These are phyloP conservation scores for Octomys mimax DNA, from an alignment of 2,797 vertebrate species.

Conservation along the genomic window DNA sequence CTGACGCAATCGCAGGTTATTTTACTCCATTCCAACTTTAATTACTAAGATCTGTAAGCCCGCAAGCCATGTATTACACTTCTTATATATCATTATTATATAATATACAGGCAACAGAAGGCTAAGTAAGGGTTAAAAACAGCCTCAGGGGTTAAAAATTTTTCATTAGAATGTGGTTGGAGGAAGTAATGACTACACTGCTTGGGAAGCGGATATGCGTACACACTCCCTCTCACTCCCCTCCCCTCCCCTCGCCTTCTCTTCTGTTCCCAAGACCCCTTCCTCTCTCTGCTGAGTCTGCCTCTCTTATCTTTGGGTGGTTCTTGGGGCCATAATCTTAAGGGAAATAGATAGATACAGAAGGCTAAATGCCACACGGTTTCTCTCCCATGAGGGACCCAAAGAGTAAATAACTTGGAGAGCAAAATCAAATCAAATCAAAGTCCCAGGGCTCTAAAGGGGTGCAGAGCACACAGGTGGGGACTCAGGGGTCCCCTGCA, in stretches of 20 bases:
- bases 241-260: neutral
- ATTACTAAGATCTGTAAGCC: neutral
- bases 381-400: neutral
- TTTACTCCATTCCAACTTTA: neutral
- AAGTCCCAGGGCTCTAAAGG: neutral
- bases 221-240: neutral
- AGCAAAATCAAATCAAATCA: neutral
- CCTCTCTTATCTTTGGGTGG: neutral
- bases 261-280: neutral
- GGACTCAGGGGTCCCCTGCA: neutral
- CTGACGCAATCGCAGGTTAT: neutral
- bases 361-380: neutral
- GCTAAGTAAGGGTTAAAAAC: neutral
- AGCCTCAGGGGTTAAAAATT: neutral
- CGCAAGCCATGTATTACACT: neutral
- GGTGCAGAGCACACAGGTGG: neutral
- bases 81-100: neutral
- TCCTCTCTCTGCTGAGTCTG: neutral
- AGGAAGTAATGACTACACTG: no score
- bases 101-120: neutral
- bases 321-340: neutral
- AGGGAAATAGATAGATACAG: neutral
- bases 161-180: neutral
- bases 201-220: neutral
- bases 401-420: neutral